These are phyloP conservation scores for Mustela nigripes DNA, from an alignment of 2,113 vertebrate genomes.

Conservation along the genomic window DNA sequence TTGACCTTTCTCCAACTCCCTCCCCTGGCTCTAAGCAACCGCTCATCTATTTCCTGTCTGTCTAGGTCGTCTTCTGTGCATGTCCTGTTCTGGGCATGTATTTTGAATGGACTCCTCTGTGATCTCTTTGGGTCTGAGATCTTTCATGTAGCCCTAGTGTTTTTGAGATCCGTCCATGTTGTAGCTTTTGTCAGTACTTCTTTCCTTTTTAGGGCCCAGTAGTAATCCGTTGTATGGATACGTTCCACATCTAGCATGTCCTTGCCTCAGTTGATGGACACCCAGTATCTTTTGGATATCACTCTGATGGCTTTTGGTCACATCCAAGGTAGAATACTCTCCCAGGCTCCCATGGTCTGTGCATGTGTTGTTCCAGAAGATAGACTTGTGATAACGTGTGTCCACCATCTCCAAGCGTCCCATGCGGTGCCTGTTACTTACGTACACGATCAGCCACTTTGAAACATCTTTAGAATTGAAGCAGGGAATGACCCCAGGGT, in stretches of 20 bases:
- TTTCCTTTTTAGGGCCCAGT: background rate
- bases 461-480: slow-evolving; percentile 54
- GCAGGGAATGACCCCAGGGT: slow-evolving; percentile 37
- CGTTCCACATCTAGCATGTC: background rate
- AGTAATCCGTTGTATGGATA: background rate
- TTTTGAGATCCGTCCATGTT: background rate
- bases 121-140: background rate
- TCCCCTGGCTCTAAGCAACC: background rate
- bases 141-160: background rate
- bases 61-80: background rate
- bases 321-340: background rate
- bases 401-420: background rate
- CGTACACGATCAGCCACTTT: background rate
- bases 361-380: background rate
- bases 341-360: background rate
- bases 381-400: background rate
- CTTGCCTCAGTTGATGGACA: background rate
- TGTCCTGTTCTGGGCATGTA: background rate
- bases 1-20: background rate
- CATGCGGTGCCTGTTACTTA: background rate
- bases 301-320: slow-evolving; percentile 8
- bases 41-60: background rate
- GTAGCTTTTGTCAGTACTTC: background rate
- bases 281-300: background rate
- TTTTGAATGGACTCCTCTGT: background rate